Evolutionary conservation across 2,797 vertebrate species (phyloP).

Genomic region (Gobionotothen gibberifrons): DNA sequence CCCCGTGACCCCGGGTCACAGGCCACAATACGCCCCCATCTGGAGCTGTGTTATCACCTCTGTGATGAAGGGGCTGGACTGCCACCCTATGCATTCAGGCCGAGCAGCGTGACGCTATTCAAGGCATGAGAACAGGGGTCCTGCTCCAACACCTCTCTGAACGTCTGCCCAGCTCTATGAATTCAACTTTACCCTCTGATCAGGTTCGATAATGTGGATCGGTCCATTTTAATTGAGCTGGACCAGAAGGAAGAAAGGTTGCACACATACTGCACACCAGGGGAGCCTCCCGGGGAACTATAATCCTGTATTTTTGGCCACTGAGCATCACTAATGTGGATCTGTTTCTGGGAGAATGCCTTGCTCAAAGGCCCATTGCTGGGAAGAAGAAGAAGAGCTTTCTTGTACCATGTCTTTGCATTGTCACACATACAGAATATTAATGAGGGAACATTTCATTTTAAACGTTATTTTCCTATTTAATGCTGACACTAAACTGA

Average conservation of each 20-base stretch:
- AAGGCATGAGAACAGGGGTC: slow-evolving; percentile 66
- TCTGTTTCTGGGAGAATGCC: slow-evolving; percentile 14
- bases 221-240: slow-evolving; percentile 39
- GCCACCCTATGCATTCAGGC: slow-evolving; percentile 57
- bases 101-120: slow-evolving; percentile 48
- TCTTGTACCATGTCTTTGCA: not conserved
- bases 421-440: not conserved
- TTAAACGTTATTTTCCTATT: not conserved
- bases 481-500: not conserved
- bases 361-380: slow-evolving; percentile 19
- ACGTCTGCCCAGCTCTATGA: slow-evolving; percentile 37
- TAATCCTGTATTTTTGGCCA: slow-evolving; percentile 39
- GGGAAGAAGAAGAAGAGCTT: slow-evolving; percentile 11
- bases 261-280: slow-evolving; percentile 37
- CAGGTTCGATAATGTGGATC: slow-evolving; percentile 41
- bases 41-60: slow-evolving; percentile 66
- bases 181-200: slow-evolving; percentile 52
- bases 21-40: slow-evolving; percentile 74
- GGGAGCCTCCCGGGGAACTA: slow-evolving; percentile 32
- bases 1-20: slow-evolving; percentile 69
- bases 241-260: slow-evolving; percentile 28
- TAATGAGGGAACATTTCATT: not conserved
- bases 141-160: slow-evolving; percentile 41
- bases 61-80: slow-evolving; percentile 51
- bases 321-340: slow-evolving; percentile 57